These are phyloP conservation scores for Antrozous pallidus DNA, from an alignment of 2,797 vertebrate genomes.

Conservation along the genomic window DNA sequence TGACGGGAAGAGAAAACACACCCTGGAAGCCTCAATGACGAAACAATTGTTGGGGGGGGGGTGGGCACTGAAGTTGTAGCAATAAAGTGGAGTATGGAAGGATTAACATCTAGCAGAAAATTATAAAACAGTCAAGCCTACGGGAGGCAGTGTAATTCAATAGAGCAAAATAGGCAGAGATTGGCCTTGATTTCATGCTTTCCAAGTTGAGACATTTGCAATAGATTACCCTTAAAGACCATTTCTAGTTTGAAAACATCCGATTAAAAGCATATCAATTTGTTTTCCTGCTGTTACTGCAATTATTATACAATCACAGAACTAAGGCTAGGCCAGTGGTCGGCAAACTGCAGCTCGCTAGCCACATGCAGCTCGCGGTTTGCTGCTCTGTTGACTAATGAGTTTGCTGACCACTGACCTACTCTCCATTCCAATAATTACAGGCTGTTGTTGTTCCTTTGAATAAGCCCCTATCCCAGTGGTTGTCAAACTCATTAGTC, in stretches of 20 bases:
- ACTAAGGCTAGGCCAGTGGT: background rate
- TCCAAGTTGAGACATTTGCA: slow-evolving; percentile 32
- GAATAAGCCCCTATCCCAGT: no score
- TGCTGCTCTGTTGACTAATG: no score
- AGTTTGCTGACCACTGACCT: no score
- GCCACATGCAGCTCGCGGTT: no score
- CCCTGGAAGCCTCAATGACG: slow-evolving; percentile 20
- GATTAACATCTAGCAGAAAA: slow-evolving; percentile 21
- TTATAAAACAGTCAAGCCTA: background rate
- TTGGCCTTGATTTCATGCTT: slow-evolving; percentile 29
- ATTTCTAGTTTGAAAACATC: slow-evolving; percentile 29
- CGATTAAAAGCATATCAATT: background rate
- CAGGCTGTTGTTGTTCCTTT: no score
- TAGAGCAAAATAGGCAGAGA: background rate
- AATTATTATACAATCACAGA: slow-evolving; percentile 20
- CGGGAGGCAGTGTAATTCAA: background rate
- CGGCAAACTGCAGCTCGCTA: no score
- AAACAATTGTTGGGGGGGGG: background rate
- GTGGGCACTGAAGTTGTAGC: background rate
- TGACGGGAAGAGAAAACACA: slow-evolving; percentile 4
- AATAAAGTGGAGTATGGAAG: slow-evolving; percentile 13
- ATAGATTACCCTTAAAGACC: background rate
- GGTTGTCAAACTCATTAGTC: no score
- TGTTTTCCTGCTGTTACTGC: background rate
- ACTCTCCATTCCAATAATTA: no score